A percentile compares a stretch with the other conserved stretches of the same genome.
Conservation (phyloP, 2,113 vertebrate genomes). For the Nettapus auritus region DNA sequence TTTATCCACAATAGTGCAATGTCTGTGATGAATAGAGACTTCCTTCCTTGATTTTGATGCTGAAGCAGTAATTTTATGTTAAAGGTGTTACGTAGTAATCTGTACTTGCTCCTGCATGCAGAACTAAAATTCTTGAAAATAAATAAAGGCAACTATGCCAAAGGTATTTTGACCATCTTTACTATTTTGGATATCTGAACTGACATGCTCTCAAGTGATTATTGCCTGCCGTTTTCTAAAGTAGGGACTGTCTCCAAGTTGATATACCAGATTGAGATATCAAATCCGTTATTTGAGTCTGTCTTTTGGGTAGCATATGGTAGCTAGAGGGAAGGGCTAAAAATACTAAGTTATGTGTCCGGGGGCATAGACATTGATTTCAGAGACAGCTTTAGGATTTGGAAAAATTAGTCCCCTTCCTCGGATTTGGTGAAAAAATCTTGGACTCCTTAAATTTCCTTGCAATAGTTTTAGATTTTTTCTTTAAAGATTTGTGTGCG, state of each 20-base stretch:
- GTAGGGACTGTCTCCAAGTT: not conserved
- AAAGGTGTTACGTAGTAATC: not conserved
- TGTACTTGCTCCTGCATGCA: not conserved
- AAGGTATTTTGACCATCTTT: not conserved
- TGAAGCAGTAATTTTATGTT: not conserved
- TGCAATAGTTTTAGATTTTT: not conserved
- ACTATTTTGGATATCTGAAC: not conserved
- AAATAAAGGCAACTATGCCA: not conserved
- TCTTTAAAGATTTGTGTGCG: not conserved
- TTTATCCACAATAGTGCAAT: not conserved
- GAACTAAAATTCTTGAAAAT: not conserved
- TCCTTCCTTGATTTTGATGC: not conserved
- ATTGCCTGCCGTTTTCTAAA: not conserved
- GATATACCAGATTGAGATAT: not conserved
- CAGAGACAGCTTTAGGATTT: not conserved
- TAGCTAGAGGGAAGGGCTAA: not conserved
- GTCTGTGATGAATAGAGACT: not conserved
- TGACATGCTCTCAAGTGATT: not conserved
- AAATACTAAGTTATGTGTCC: not conserved
- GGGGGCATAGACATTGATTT: not conserved
- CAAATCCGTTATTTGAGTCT: not conserved
- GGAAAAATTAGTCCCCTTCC: not conserved
- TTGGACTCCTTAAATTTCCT: not conserved
- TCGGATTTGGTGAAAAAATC: not conserved
- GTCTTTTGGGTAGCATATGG: not conserved